Conservation (phyloP, 2,888 invertebrate genomes). For the Steinernema hermaphroditum region DNA sequence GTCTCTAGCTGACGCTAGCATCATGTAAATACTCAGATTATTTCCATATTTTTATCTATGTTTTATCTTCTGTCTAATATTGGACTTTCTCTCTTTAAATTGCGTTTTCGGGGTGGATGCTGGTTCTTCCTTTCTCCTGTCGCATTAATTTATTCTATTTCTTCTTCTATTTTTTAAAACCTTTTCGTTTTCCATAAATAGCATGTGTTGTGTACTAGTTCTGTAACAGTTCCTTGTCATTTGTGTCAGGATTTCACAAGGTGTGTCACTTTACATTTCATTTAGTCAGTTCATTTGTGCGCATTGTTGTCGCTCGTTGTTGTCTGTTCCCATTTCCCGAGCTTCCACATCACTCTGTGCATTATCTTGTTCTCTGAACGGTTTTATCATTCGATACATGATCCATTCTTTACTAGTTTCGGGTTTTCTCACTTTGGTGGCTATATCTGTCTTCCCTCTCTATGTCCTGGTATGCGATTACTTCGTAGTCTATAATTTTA, state of each 20-base stretch:
- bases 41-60: background rate
- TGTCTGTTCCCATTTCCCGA: conserved; percentile 20
- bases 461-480: too few species aligned
- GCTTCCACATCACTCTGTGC: background rate
- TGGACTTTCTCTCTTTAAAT: background rate
- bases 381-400: too few species aligned
- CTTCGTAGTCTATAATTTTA: background rate
- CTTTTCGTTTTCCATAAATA: too few species aligned
- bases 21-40: background rate
- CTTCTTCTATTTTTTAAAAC: background rate
- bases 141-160: conserved; percentile 16
- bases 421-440: conserved; percentile 27
- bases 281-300: conserved; percentile 2
- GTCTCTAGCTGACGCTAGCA: background rate
- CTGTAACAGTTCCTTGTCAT: too few species aligned
- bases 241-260: too few species aligned
- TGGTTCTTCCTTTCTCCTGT: conserved; percentile 26
- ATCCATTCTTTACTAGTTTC: conserved; percentile 11
- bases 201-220: too few species aligned
- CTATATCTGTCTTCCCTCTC: background rate
- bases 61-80: too few species aligned
- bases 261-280: too few species aligned
- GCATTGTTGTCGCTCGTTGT: conserved; percentile 4
- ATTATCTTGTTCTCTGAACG: background rate
- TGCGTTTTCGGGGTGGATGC: background rate